These are phyloP conservation scores for Camponotus fellah DNA, from an alignment of 2,888 invertebrate genomes.

Conservation along the genomic window DNA sequence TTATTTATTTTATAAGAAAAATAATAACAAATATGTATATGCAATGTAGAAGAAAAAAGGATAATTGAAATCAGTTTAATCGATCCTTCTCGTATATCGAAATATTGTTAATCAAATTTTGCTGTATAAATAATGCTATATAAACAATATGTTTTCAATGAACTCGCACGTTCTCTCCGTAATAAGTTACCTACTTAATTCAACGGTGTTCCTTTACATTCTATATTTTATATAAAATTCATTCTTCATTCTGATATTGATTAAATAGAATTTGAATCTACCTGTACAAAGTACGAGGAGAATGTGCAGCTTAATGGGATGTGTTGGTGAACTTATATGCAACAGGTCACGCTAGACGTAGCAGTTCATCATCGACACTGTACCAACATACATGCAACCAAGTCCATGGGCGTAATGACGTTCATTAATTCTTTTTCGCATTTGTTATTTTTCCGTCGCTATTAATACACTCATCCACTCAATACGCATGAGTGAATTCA, in stretches of 20 bases:
- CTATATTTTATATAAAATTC: not conserved
- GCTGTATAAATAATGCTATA: not conserved
- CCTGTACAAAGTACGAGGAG: conserved; percentile 52
- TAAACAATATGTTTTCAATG: not conserved
- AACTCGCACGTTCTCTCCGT: not conserved
- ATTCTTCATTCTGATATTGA: not conserved
- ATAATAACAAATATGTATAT: not conserved
- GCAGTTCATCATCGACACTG: conserved; percentile 77
- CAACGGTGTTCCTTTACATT: not conserved
- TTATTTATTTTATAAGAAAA: not conserved
- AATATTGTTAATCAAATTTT: not conserved
- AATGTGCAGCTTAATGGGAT: conserved; percentile 67
- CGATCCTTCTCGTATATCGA: not conserved
- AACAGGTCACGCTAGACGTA: conserved; percentile 76
- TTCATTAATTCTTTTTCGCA: conserved; percentile 65
- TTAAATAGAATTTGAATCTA: conserved; percentile 57
- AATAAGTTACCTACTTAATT: conserved; percentile 6
- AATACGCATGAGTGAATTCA: conserved; percentile 24
- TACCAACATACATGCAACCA: conserved; percentile 68
- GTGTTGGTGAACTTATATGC: conserved; percentile 62
- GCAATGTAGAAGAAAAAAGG: not conserved
- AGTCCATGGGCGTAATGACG: conserved; percentile 66
- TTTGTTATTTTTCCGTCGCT: conserved; percentile 55
- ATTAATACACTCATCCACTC: conserved; percentile 27
- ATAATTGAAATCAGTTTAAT: not conserved